These are phyloP conservation scores for Lamproptera curius DNA, from an alignment of 2,888 invertebrate species.

Conservation along the genomic window DNA sequence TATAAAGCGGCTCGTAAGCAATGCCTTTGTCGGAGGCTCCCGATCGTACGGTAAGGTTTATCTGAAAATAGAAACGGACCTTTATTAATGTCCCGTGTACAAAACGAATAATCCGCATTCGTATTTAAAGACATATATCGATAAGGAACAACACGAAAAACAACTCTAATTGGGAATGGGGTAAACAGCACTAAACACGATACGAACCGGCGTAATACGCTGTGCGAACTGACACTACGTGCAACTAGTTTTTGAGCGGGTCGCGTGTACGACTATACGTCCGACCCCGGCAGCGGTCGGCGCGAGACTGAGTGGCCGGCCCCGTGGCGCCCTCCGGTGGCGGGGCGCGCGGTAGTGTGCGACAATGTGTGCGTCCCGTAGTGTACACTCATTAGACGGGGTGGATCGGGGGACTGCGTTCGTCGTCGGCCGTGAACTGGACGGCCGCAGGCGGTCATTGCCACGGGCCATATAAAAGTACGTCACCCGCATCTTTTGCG, in stretches of 20 bases:
- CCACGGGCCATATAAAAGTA: slow-evolving; percentile 68
- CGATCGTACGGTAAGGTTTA: slow-evolving; percentile 70
- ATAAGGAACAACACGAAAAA: slow-evolving; percentile 44
- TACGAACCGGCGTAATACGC: slow-evolving; percentile 69
- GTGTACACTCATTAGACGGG: slow-evolving; percentile 62
- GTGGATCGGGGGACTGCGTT: slow-evolving; percentile 35
- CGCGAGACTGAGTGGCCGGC: slow-evolving; percentile 74
- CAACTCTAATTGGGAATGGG: slow-evolving; percentile 27
- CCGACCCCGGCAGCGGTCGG: slow-evolving; percentile 58
- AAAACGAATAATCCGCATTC: slow-evolving; percentile 51
- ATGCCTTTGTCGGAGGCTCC: slow-evolving; percentile 72
- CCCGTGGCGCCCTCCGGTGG: slow-evolving; percentile 62
- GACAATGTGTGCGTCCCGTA: slow-evolving; percentile 43
- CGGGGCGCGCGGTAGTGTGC: slow-evolving; percentile 50
- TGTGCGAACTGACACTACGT: slow-evolving; percentile 64
- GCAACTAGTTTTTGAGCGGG: slow-evolving; percentile 73
- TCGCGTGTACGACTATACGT: slow-evolving; percentile 60
- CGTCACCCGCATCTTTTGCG: slow-evolving; percentile 50
- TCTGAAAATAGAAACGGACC: slow-evolving; percentile 75
- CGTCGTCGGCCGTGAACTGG: slow-evolving; percentile 62
- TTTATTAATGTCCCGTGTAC: slow-evolving; percentile 65
- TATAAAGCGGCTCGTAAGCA: slow-evolving; percentile 63
- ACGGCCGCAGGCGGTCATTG: slow-evolving; percentile 65
- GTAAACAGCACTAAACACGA: slow-evolving; percentile 32
- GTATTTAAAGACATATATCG: slow-evolving; percentile 42